Base-by-base conservation (phyloP, 2,888 invertebrate species). In the Eristalinus sepulchralis region DNA sequence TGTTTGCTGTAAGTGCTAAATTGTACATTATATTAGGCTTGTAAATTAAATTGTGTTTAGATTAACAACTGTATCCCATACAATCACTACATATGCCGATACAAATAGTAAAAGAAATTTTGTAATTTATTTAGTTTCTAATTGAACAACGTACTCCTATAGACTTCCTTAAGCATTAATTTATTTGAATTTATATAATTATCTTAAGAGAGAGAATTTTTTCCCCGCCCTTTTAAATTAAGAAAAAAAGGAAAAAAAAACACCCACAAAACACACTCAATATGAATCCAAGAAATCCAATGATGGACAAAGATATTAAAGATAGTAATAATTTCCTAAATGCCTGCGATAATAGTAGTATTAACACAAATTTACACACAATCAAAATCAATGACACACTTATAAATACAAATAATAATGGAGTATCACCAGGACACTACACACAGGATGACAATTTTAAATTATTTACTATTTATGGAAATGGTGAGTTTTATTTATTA, bases 381-480 rank as follows among this genome's bases (percentile, higher is more conserved):
- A 85, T 89, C 88, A 87, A 88, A 84, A 83, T 85, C 83, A 89
- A 88, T 87, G 88, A 89, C 89, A 89, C 89, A 88, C 88, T 86
- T 85, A 88, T 85, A 78, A 89, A 90, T 87, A 90, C 88, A 79
- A 90, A 89, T 87, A 89, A 88, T 80, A 90, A 90, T 89, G 90
- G 90, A 89, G 89, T 90, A 83, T 89, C 90, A 88, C 89, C 89
- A 83, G 91, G 91, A 89, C 89, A 90, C 88, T 91, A 90, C 89
- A 90, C 91, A 90, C 89, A 90, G 90, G 93, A 92, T 90, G 92
- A 92, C 90, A 92, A 92, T 91, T 91, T 91, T 89, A 91, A 91
- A 90, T 90, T 93, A 90, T 93, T 91, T 91, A 93, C 93, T 89
- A 92, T 93, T 89, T 93, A 90, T 90, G 92, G 92, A 91, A 92